Evolutionary conservation across 2,797 vertebrate species (phyloP), one percentile per base, ranked within the genome.

Genomic region (Corythornis leucogaster): DNA sequence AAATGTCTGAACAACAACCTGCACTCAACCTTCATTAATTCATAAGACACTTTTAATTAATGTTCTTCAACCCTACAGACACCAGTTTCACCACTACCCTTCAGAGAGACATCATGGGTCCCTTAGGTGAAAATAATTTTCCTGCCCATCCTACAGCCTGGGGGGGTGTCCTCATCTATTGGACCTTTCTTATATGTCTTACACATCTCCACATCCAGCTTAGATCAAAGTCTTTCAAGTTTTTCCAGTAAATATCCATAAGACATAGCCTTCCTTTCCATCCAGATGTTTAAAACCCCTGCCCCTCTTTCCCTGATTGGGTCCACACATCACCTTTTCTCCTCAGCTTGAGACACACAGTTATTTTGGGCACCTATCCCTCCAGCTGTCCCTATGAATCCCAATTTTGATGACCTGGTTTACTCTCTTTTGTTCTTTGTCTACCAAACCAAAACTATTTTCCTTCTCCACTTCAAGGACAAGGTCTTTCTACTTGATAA

Each of bases 1-100:
- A 5, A 68, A 75, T 30, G 57, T 20, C 69, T 33, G n/a, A 73
- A 40, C 18, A 67, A 31, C 20, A 87, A 33, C 13, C 10, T 45
- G 22, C 38, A 10, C 4, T 74, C 38, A 40, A 40, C 38, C 18
- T 50, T 25, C n/a, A 28, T 42, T 19, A 69, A 22, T 50, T 62
- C 40, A 0, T 43, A 57, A 55, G 25, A 73, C 20, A 73, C 2
- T 5, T 1, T 0, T 38, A 45, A 69, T 2, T 15, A 43, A 40
- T 59, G 31, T 45, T 79, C 62, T 14, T 42, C 16, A 68, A 40
- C 18, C 20, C 33, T 67, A 43, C 12, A 66, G 46, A 35, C 21
- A 58, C 12, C n/a, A 46, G 26, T 83, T 83, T 55, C 35, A 55
- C 17, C n/a, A 30, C 15, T 11, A 43, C 31, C 18, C 31, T 63